Evolutionary conservation across 2,113 vertebrate species (phyloP), one percentile per base, ranked within the genome.

Genomic region (Lepus timidus): DNA sequence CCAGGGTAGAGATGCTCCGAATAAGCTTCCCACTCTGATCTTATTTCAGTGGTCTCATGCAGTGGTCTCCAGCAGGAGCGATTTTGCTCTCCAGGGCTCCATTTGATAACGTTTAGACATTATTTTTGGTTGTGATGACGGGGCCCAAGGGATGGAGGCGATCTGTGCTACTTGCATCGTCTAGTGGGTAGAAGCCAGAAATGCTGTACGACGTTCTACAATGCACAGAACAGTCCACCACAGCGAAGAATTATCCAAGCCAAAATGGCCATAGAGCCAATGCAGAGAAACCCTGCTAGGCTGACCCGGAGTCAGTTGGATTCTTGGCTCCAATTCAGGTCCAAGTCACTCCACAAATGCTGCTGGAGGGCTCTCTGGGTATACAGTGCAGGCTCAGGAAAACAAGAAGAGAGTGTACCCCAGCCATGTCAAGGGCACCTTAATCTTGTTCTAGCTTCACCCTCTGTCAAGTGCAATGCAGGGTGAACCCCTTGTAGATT

Each of bases 401-500:
- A 79, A 44, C 2, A 29, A 79, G 80, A 87, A 62, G 61, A 25
- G 31, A 81, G 84, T 6, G 51, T 65, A 51, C 67, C 65, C 65
- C 61, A 44, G n/a, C 3, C 91, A 85, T 58, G 76, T 39, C 67
- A 70, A 7, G 64, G 75, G 44, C 86, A 82, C 55, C 31, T 3
- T 27, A 4, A 65, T 70, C 68, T 79, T 61, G n/a, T 16, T 62
- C 55, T 78, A 83, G 55, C 19, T 87, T 85, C 58, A 10, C 44
- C 62, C 64, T 82, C 9, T 6, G 52, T 76, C 19, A 25, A 89
- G 22, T 75, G 27, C 87, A 89, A 88, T 94, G 87, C 93, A 85
- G 44, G 25, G 27, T 20, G n/a, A 92, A 58, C 58, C 78, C 93
- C 83, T 92, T 79, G 81, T 87, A 52, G 78, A 85, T 74, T 95